phyloP scores from a whole-genome alignment of 23 tunicate genomes.

The Corella eumyota region DNA sequence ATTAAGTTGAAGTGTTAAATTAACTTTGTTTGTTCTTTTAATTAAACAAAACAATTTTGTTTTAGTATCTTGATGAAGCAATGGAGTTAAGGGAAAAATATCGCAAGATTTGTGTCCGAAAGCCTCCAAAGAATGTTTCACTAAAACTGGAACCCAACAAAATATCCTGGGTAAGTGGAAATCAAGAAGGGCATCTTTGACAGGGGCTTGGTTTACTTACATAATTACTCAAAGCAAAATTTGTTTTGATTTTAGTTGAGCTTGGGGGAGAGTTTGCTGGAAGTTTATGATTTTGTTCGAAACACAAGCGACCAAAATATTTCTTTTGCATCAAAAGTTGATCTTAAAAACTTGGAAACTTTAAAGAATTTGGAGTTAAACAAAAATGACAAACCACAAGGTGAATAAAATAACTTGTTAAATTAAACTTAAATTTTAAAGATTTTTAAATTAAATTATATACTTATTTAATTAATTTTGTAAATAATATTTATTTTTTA shows the following conservation, averaged over 20 bases:
- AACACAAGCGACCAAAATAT: not conserved
- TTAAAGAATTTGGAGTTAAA: too few relatives aligned
- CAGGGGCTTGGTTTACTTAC: too few relatives aligned
- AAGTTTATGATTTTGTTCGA: conserved; percentile 8
- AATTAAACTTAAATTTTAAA: too few relatives aligned
- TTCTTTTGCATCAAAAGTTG: too few relatives aligned
- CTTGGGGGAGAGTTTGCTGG: conserved; percentile 10
- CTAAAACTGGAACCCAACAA: conserved; percentile 6
- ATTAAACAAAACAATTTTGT: not conserved
- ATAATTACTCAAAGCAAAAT: not conserved
- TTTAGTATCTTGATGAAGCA: conserved; percentile 57
- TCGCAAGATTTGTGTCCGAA: conserved; percentile 16
- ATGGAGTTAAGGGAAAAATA: conserved; percentile 28
- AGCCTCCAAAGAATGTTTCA: conserved; percentile 27
- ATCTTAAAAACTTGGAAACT: too few relatives aligned
- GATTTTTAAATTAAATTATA: too few relatives aligned
- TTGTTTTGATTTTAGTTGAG: conserved; percentile 7
- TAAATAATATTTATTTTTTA: too few relatives aligned
- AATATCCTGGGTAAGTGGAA: conserved; percentile 39
- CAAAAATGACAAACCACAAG: too few relatives aligned
- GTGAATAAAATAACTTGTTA: too few relatives aligned
- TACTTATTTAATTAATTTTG: too few relatives aligned
- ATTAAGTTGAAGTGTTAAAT: too few relatives aligned
- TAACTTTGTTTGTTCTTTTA: not conserved
- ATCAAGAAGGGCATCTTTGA: too few relatives aligned